Conservation (phyloP, 2,113 vertebrate species). For the Papio anubis region DNA sequence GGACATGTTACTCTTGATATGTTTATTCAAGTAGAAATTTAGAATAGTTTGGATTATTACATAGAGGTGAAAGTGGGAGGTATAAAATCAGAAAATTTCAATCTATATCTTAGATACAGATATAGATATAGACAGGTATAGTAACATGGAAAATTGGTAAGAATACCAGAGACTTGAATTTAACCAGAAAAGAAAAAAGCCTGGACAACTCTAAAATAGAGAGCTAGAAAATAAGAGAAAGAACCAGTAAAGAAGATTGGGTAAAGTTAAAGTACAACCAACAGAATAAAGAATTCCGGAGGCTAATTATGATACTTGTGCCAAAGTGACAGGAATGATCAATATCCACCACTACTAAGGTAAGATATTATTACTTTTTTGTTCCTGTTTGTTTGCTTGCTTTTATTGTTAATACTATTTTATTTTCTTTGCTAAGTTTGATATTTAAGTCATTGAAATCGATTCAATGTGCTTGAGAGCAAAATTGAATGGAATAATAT, state of each 20-base stretch:
- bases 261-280: background rate
- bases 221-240: background rate
- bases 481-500: background rate
- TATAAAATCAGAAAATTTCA: background rate
- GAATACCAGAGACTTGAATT: background rate
- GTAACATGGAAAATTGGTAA: background rate
- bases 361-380: background rate
- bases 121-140: background rate
- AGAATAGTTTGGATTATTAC: background rate
- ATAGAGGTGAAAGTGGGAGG: background rate
- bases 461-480: background rate
- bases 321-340: background rate
- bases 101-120: background rate
- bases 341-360: background rate
- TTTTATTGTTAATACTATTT: background rate
- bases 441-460: background rate
- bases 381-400: background rate
- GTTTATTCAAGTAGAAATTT: background rate
- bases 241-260: background rate
- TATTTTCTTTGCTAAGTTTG: background rate
- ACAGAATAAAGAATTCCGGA: background rate
- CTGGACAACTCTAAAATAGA: background rate
- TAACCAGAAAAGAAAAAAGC: background rate
- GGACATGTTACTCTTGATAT: background rate
- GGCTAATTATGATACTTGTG: background rate